Evolutionary conservation across 2,113 vertebrate species (phyloP), one percentile per base, ranked within the genome.

Genomic region (Sakesphorus luctuosus): DNA sequence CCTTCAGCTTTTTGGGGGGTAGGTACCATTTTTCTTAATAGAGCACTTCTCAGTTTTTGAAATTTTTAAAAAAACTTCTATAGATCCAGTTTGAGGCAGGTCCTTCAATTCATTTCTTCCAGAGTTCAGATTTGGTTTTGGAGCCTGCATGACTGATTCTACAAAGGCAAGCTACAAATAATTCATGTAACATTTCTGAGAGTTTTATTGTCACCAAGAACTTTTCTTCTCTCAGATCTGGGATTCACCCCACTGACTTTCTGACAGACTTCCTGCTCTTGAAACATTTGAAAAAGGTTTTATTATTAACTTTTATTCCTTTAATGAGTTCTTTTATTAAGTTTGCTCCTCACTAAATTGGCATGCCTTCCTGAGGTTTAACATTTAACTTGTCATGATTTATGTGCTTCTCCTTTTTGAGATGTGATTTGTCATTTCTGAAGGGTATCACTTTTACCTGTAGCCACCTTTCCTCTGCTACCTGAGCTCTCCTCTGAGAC

Each of bases 251-350:
- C 73, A 31, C 69, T 72, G 91, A 84, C 73, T 84, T 92, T 92
- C 91, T 89, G 93, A 78, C 35, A 91, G 89, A 74, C 80, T 94
- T 96, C 47, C 90, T 92, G 73, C 73, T 93, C 61, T 61, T 84
- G 83, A 89, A 94, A 75, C 65, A 52, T 89, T 93, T 94, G 79
- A 89, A 78, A 96, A 94, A 78, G 47, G 31, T 94, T 97, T 94
- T 91, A 91, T 95, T 92, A 93, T 92, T 92, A 89, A 81, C 89
- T 89, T 95, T 61, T 68, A 89, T 96, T 94, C 44, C 52, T 89
- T 71, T 91, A 95, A 93, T 68, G 80, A 81, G 65, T 49, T 88
- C 80, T 33, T 89, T 96, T 92, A 92, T 68, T 81, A 92, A 84
- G 91, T 81, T 92, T 92, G 28, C 19, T 92, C 33, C 80, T 91